Evolutionary conservation across 2,888 invertebrate species (phyloP), one percentile per base, ranked within the genome.

Genomic region (Zygothrica quintamaculata): DNA sequence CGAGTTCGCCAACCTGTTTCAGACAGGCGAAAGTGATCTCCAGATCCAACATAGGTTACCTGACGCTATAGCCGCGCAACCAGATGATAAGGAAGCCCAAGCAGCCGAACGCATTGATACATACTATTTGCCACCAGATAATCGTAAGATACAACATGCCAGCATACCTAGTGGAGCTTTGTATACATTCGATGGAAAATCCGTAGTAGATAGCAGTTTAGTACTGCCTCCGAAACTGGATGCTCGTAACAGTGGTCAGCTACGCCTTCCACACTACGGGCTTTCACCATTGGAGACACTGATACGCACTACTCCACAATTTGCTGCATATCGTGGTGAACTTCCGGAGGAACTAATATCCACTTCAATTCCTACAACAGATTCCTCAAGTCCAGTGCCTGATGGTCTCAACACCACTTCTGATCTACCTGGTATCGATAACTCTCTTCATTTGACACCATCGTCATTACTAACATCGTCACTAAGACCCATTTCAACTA

Each of bases 101-200:
- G 94, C 94, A 92, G 95, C 95, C 0, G 95, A 95, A 88, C 92
- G 93, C 75, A 91, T 94, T 3, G 94, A 95, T 74, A 93, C 94
- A 0, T 95, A 94, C 73, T 96, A 96, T 84, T 92, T 96, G 48
- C 95, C 96, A 0, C 95, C 96, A 0, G 92, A 93, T 51, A 92
- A 92, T 58, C 92, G 93, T 75, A 89, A 88, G 60, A 74, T 84
- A 26, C 78, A 86, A 8, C 76, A 88, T 26, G 70, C 87, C 15
- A 79, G 75, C 40, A 69, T 90, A n/a, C 92, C 92, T 0, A 91
- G 91, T n/a, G 92, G 93, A 15, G 93, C 94, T 0, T 93, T 95
- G 18, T 94, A 95, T 3, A 94, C 95, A 0, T 96, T 94, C 77
- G 96, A 96, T 77, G 96, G 96, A 0, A 95, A 95, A 89, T 93